Evolutionary conservation across 2,113 vertebrate genomes (phyloP), one percentile per base, ranked within the genome.

Genomic region (Motacilla alba): DNA sequence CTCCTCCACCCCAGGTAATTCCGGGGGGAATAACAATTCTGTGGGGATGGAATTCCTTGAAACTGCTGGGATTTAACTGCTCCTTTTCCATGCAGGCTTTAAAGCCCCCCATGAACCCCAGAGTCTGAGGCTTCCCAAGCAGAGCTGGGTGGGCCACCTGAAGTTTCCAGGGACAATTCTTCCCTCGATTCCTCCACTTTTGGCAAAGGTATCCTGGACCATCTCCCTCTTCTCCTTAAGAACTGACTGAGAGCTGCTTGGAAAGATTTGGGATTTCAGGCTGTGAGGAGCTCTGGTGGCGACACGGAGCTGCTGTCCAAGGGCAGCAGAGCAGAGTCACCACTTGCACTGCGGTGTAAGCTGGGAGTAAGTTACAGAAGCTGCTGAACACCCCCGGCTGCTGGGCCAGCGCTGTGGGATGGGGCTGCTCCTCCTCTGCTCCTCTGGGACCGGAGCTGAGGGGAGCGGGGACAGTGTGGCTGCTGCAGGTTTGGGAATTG

Each of bases 1-100:
- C 62, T 3, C 95, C 92, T 53, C 95, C 94, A 5, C 77, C 89
- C 4, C 79, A 96, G 97, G 97, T 97, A 95, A 96, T 15, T 15
- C 11, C 1, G 5, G 9, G 0, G 26, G 4, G 9, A 75, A n/a
- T 0, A 1, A 12, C 28, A 8, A 8, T 21, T 50, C 70, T 8
- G n/a, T 15, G 0, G 4, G 44, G 19, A 4, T 16, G n/a, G 12
- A 7, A n/a, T 21, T 47, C 30, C 2, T 5, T 15, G 43, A 1
- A 26, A 2, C 14, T 23, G n/a, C 85, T 14, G 31, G 13, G 14
- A 1, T 74, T 46, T 14, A 35, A 68, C 41, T 22, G 21, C 39
- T 43, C 11, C 23, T 84, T 66, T 37, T 44, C 44, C 80, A 4
- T 0, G 2, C 15, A 97, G 97, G 96, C 91, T 59, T n/a, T 97